phyloP scores from a whole-genome alignment of 2,797 vertebrate genomes.

The Steatocranus sp. region DNA sequence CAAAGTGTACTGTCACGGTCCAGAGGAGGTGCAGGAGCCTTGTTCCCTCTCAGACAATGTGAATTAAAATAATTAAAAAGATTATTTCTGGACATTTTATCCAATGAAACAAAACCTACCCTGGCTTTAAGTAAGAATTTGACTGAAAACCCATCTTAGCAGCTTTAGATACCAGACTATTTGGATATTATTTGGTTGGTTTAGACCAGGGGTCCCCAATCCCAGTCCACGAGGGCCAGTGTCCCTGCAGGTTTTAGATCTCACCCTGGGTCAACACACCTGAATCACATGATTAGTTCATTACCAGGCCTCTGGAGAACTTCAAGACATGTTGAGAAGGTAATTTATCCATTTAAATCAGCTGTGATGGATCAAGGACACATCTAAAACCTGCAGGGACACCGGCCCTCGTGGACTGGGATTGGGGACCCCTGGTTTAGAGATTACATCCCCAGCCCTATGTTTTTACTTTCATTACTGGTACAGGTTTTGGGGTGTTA shows the following conservation, averaged over 20 bases:
- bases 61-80: accelerated
- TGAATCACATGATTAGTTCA: too few species aligned
- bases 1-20: not conserved
- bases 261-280: too few species aligned
- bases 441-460: not conserved
- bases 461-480: accelerated
- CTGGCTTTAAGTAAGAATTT: not conserved
- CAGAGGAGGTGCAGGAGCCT: not conserved
- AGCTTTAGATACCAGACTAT: accelerated
- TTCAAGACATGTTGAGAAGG: too few species aligned
- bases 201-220: too few species aligned
- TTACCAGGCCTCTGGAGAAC: too few species aligned
- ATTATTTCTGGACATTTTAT: not conserved
- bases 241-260: too few species aligned
- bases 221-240: too few species aligned
- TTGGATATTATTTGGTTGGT: not conserved
- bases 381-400: too few species aligned
- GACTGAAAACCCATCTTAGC: not conserved
- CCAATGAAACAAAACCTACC: not conserved
- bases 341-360: too few species aligned
- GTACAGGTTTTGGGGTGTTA: not conserved
- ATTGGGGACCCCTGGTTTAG: too few species aligned
- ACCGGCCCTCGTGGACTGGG: too few species aligned
- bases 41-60: not conserved
- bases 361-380: too few species aligned